A percentile compares a stretch with the other conserved stretches of the same genome.
phyloP scores from a whole-genome alignment of 2,888 invertebrate species.

The Drosophila helvetica region DNA sequence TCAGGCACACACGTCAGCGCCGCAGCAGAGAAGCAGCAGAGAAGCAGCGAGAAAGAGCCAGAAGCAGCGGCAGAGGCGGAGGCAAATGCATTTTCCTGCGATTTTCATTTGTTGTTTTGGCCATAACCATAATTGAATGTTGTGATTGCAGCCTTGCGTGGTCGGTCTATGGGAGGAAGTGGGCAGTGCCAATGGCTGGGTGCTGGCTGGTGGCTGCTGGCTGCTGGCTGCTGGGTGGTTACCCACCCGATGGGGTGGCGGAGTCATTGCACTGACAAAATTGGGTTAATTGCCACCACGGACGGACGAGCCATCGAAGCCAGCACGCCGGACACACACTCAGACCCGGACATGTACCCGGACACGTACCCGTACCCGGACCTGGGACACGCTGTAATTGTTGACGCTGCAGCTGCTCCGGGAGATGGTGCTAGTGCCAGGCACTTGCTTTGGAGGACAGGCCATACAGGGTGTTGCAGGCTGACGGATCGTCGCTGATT shows the following conservation, averaged over 20 bases:
- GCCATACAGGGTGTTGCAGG: slow-evolving; percentile 21
- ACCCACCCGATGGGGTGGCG: slow-evolving; percentile 8
- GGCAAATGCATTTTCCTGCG: slow-evolving; percentile 47
- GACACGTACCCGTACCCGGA: slow-evolving; percentile 25
- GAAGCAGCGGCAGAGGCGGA: slow-evolving; percentile 19
- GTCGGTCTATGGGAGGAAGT: slow-evolving; percentile 13
- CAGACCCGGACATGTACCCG: slow-evolving; percentile 5
- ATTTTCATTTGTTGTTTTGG: slow-evolving; percentile 32
- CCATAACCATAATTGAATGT: slow-evolving; percentile 64
- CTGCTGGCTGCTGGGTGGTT: neutral
- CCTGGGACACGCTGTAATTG: slow-evolving; percentile 41
- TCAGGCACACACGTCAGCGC: slow-evolving; percentile 46
- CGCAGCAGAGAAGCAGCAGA: neutral
- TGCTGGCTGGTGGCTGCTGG: neutral
- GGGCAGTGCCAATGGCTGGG: slow-evolving; percentile 7
- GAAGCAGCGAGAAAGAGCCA: neutral
- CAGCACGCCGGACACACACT: neutral
- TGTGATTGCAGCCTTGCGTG: slow-evolving; percentile 55
- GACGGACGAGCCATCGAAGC: slow-evolving; percentile 1
- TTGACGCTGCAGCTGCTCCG: slow-evolving; percentile 9
- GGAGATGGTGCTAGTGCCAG: neutral
- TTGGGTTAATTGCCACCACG: slow-evolving; percentile 63
- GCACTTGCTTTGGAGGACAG: slow-evolving; percentile 13
- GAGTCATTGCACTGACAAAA: slow-evolving; percentile 43
- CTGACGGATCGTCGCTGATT: no score